A percentile compares a stretch with the other conserved stretches of the same genome.
phyloP scores from a whole-genome alignment of 2,888 invertebrate species.

The Unio pictorum region DNA sequence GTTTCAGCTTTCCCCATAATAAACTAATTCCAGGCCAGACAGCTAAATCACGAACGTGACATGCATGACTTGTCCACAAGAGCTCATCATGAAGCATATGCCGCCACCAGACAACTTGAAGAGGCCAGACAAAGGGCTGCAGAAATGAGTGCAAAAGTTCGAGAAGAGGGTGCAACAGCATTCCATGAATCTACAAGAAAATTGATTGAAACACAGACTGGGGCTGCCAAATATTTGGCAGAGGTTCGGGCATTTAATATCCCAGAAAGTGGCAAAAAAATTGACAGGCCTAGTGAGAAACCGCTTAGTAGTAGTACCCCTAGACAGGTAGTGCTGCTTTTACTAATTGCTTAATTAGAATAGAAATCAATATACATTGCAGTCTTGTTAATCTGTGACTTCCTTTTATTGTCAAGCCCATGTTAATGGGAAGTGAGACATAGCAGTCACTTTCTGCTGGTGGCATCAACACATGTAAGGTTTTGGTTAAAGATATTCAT shows the following conservation, averaged over 20 bases:
- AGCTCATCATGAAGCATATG: slow-evolving; percentile 56
- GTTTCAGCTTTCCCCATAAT: neutral
- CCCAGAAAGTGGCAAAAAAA: neutral
- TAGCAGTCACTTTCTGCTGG: no score
- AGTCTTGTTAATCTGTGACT: no score
- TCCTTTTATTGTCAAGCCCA: no score
- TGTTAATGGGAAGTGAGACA: no score
- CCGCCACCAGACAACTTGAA: slow-evolving; percentile 57
- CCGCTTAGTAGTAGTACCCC: no score
- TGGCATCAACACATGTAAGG: no score
- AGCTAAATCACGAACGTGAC: slow-evolving; percentile 59
- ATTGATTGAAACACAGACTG: slow-evolving; percentile 40
- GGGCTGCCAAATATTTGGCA: slow-evolving; percentile 55
- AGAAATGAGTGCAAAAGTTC: slow-evolving; percentile 36
- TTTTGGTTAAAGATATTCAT: no score
- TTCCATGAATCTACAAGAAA: slow-evolving; percentile 43
- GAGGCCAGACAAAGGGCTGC: slow-evolving; percentile 39
- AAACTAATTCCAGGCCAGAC: slow-evolving; percentile 48
- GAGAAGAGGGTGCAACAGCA: slow-evolving; percentile 36
- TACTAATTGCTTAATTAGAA: no score
- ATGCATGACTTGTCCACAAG: slow-evolving; percentile 57
- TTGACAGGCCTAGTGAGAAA: no score
- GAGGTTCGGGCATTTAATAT: slow-evolving; percentile 24
- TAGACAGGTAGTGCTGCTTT: no score
- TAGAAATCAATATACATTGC: no score